Evolutionary conservation across 2,113 vertebrate species (phyloP).

Genomic region (Cairina moschata): DNA sequence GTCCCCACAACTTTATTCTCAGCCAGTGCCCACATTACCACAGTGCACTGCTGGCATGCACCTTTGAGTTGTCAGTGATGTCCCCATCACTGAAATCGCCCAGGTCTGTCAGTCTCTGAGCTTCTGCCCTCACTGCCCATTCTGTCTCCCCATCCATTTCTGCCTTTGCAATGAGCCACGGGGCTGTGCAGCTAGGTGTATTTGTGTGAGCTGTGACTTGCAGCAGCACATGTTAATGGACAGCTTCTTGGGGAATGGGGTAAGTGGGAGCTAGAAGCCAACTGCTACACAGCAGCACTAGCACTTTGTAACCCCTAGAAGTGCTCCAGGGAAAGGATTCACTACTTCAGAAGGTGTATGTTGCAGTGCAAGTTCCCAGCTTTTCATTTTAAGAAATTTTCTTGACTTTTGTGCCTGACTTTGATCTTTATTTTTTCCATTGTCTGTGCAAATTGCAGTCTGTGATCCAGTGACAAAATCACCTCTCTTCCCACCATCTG

Average conservation of each 20-base stretch:
- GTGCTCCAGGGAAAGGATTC: neutral
- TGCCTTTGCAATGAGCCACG: neutral
- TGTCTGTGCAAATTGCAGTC: neutral
- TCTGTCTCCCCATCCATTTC: neutral
- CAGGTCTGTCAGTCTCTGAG: neutral
- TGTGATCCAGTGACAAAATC: neutral
- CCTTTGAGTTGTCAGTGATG: neutral
- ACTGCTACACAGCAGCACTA: rapidly evolving
- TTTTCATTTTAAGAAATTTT: neutral
- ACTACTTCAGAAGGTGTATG: too few species aligned
- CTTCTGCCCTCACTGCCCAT: neutral
- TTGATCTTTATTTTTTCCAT: neutral
- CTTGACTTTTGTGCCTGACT: neutral
- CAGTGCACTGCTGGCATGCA: rapidly evolving
- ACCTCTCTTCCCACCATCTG: neutral
- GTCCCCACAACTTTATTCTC: neutral
- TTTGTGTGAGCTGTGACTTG: neutral
- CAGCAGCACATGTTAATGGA: neutral
- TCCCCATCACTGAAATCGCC: neutral
- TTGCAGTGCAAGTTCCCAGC: neutral
- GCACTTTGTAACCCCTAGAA: neutral
- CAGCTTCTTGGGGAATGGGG: neutral
- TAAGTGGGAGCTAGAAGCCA: neutral
- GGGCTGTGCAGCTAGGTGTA: rapidly evolving
- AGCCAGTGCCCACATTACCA: neutral